Conservation (phyloP, 2,888 invertebrate genomes). For the Drosophila paramelanica region DNA sequence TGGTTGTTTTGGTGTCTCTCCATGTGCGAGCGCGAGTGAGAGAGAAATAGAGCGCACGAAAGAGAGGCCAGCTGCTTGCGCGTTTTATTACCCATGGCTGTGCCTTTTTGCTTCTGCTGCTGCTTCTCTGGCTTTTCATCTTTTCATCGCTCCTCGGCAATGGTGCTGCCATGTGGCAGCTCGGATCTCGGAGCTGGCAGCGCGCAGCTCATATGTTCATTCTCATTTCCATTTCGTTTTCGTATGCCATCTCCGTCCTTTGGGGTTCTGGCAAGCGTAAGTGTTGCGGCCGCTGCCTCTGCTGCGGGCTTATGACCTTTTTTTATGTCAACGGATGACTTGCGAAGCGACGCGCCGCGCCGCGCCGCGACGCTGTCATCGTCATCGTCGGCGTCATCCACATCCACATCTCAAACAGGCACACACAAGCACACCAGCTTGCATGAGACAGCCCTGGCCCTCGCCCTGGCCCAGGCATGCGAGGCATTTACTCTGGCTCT, state of each 20-base stretch:
- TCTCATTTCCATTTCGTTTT: conserved; percentile 54
- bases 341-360: conserved; percentile 46
- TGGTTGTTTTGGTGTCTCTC: conserved; percentile 64
- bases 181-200: conserved; percentile 3
- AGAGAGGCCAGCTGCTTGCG: conserved; percentile 51
- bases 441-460: background rate
- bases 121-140: conserved; percentile 78
- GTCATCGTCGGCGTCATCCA: conserved; percentile 41
- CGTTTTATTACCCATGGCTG: conserved; percentile 70
- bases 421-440: conserved; percentile 11
- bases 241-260: conserved; percentile 42
- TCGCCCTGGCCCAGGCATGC: conserved; percentile 19
- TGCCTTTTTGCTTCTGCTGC: conserved; percentile 47
- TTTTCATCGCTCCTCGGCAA: conserved; percentile 56
- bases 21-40: conserved; percentile 16
- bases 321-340: conserved; percentile 43
- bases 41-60: conserved; percentile 17
- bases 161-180: conserved; percentile 23
- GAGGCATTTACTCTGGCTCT: conserved; percentile 38
- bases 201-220: conserved; percentile 29
- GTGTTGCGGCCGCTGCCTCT: conserved; percentile 39
- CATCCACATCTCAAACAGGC: conserved; percentile 19
- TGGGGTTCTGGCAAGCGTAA: conserved; percentile 60
- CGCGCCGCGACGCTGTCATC: conserved; percentile 42
- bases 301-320: conserved; percentile 73